Base-by-base conservation (phyloP, 2,113 vertebrate genomes). In the Heteronetta atricapilla region DNA sequence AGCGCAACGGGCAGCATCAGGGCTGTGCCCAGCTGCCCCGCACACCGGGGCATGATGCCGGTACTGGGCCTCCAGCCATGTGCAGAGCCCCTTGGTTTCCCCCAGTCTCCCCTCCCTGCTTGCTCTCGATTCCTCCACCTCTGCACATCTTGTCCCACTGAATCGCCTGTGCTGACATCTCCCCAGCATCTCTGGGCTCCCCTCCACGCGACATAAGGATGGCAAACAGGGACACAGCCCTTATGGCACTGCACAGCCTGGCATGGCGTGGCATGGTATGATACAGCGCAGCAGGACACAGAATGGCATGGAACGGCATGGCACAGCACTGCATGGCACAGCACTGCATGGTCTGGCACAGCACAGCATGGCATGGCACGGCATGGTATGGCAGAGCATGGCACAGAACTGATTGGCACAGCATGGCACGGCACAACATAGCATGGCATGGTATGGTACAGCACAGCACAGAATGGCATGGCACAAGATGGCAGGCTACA, bases 131-230 rank as follows among this genome's bases (percentile, higher is more conserved):
- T n/a, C 20, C 20, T 52, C 33, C 52, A 85, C 26, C 31, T 62
- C 60, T 1, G 0, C 1, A 0, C 33, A 44, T 13, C 59, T 36
- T 9, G 1, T 40, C 16, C 23, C 62, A 13, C 7, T 2, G 12
- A 1, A 2, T 9, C 36, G 13, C 34, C 1, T 1, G 48, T 16
- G 21, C 48, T 29, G n/a, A 3, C 77, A 11, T 3, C 42, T 29
- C n/a, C 59, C 4, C 34, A n/a, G 42, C 42, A 3, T 4, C n/a
- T 23, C 36, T 0, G 7, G n/a, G 29, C 77, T 33, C 11, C n/a
- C 26, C 46, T n/a, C 40, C 31, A 0, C 0, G 8, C 3, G 1
- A n/a, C 81, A 3, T 18, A 25, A 63, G 7, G 17, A 14, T 42
- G 48, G 46, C 15, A 1, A 1, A 2, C 48, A 1, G 67, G 38